Evolutionary conservation across 2,797 vertebrate species (phyloP).

Genomic region (Coregonus ussuriensis): DNA sequence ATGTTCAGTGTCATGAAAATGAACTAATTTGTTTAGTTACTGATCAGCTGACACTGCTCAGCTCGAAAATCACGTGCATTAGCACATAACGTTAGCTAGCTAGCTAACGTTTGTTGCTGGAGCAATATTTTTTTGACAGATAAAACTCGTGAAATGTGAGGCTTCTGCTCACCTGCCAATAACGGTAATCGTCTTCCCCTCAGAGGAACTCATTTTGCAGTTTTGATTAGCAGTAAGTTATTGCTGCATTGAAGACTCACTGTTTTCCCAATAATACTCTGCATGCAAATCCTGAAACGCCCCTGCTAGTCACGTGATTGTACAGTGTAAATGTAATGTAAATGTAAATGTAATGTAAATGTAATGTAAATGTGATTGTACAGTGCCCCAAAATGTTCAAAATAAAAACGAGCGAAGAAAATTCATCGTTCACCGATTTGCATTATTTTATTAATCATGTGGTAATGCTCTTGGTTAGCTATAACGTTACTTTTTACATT

Average conservation of each 20-base stretch:
- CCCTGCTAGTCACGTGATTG: constrained; percentile 11
- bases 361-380: too few relatives aligned
- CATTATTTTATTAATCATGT: not conserved
- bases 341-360: too few relatives aligned
- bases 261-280: not conserved
- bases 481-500: not conserved
- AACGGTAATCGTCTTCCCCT: constrained; percentile 67
- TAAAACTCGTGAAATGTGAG: not conserved
- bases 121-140: not conserved
- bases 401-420: not conserved
- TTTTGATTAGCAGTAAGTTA: not conserved
- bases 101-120: not conserved
- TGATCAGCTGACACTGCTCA: not conserved
- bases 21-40: not conserved
- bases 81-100: not conserved
- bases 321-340: too few relatives aligned
- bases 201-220: constrained; percentile 53
- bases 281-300: not conserved
- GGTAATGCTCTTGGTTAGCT: not conserved
- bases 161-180: constrained; percentile 74
- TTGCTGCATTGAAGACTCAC: not conserved
- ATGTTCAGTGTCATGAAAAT: not conserved
- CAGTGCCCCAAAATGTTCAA: not conserved
- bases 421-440: not conserved
- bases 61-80: not conserved